A percentile compares a stretch with the other conserved stretches of the same genome.
Evolutionary conservation across 2,888 invertebrate genomes (phyloP).

Genomic region (Tricholauxania praeusta): DNA sequence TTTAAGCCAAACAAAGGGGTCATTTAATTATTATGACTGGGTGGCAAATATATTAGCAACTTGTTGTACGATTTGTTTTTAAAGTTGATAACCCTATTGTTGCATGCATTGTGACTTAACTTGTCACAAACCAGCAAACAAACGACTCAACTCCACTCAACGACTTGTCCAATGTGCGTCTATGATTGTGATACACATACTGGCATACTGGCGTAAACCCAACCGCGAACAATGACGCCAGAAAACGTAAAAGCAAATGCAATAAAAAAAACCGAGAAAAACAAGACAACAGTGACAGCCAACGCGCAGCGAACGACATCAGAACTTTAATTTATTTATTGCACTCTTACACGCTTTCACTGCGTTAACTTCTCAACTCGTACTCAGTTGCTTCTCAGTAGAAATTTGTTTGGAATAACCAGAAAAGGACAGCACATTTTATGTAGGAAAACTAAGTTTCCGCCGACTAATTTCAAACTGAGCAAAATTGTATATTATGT

Average conservation of each 20-base stretch:
- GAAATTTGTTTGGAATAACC: no score
- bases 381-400: no score
- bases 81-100: not conserved
- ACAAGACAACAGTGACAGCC: not conserved
- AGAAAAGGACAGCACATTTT: no score
- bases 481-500: no score
- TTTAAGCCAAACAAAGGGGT: not conserved
- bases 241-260: not conserved
- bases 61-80: not conserved
- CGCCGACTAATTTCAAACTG: no score
- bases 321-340: slow-evolving; percentile 27
- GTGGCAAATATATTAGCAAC: not conserved
- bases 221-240: slow-evolving; percentile 18
- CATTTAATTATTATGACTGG: not conserved
- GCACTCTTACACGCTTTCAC: slow-evolving; percentile 9
- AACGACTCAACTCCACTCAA: not conserved
- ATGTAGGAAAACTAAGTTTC: no score
- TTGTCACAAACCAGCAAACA: not conserved
- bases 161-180: not conserved
- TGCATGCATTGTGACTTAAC: not conserved
- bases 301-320: not conserved
- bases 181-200: not conserved
- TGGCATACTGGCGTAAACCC: not conserved
- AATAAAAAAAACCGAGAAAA: slow-evolving; percentile 21
- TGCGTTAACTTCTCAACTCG: no score